Evolutionary conservation across 2,113 vertebrate genomes (phyloP), one percentile per base, ranked within the genome.

Genomic region (Diphyllodes magnificus): DNA sequence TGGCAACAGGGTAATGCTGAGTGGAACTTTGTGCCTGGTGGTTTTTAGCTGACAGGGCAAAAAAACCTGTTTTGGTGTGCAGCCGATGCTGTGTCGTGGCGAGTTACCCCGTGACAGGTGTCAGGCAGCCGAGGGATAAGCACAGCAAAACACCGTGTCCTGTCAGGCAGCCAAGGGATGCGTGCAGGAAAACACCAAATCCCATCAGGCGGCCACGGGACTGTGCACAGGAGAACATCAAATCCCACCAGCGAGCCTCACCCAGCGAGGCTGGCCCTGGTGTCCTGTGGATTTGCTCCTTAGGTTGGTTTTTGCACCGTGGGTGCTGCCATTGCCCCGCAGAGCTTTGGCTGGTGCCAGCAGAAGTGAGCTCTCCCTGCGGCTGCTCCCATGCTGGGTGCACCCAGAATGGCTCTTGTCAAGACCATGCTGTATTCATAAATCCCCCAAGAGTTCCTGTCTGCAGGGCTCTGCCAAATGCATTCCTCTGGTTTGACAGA

Each of bases 81-180:
- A 10, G 40, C 21, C 0, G 1, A 1, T 16, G n/a, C 24, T 0
- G 0, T 16, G 60, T 7, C 2, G 0, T 13, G 37, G 44, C 0
- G 3, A 53, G 39, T n/a, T 12, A 22, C 11, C 39, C 16, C 4
- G 1, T 19, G 75, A 21, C 10, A 3, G 1, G 27, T 6, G 35
- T 12, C n/a, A 3, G 50, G 44, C 42, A 49, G 35, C 65, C 60
- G 17, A 16, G 63, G 63, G 30, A 45, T 17, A 8, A 7, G 40
- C 63, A 23, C 40, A 17, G 30, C 30, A 8, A 65, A 65, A 65
- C 39, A 22, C 28, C 28, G 3, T 10, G 19, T 31, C 7, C 39
- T 7, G 28, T 31, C 61, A 31, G 61, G 61, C 28, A 31, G 13
- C 39, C 37, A 22, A 63, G 47, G 57, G 57, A 25, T 10, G 7